Conservation (phyloP, 2,113 vertebrate genomes). For the Bos taurus region ARS-UCD2.0 NC_037331.1:72574001-72574500, state of each 20-base stretch:
- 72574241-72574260: neutral
- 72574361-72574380: neutral
- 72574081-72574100: neutral
- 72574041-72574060: neutral
- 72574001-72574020: neutral
- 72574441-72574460: constrained; percentile 25
- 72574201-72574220: constrained; percentile 43
- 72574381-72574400: neutral
- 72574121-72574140: neutral
- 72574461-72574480: constrained; percentile 19
- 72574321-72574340: neutral
- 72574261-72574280: constrained; percentile 1
- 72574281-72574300: neutral
- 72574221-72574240: constrained; percentile 30
- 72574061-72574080: neutral
- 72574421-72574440: neutral
- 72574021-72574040: constrained; percentile 7
- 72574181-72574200: constrained; percentile 36
- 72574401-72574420: neutral
- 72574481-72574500: neutral
- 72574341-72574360: neutral
- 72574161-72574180: constrained; percentile 31
- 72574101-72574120: constrained; percentile 18
- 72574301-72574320: neutral
- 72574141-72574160: constrained; percentile 19